Evolutionary conservation across 37 sponge, comb jelly and placozoan genomes (phyloP).

Genomic region (Hexactinellida sp.): DNA sequence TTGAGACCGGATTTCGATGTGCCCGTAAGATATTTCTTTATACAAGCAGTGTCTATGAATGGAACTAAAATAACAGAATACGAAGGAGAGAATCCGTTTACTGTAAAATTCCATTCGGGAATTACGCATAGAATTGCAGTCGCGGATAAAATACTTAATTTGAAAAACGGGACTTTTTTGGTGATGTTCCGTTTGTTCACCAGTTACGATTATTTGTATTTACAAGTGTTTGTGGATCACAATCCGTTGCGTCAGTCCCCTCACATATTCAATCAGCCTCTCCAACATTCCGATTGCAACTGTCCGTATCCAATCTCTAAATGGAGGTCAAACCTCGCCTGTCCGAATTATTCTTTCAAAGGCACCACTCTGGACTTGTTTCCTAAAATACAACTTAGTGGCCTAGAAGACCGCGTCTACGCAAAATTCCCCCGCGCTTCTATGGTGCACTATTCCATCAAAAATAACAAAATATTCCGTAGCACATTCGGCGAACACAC

Average conservation of each 20-base stretch:
- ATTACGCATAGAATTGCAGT: not conserved
- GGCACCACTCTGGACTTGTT: not conserved
- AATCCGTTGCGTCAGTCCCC: not conserved
- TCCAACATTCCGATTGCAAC: not conserved
- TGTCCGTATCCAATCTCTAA: not conserved
- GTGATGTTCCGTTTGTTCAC: not conserved
- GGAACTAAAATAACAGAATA: not conserved
- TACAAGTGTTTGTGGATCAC: not conserved
- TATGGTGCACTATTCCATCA: constrained; percentile 67
- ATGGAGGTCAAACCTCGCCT: not conserved
- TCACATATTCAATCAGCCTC: not conserved
- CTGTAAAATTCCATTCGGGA: not conserved
- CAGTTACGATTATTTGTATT: not conserved
- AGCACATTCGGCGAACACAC: constrained; percentile 47
- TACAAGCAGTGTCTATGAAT: not conserved
- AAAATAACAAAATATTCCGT: constrained; percentile 58
- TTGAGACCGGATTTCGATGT: not conserved
- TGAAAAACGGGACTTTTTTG: not conserved
- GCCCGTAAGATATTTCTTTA: not conserved
- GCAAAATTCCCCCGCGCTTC: constrained; percentile 17
- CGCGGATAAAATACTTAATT: not conserved
- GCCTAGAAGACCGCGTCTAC: constrained; percentile 22
- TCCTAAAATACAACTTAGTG: constrained; percentile 30
- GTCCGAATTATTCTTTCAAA: constrained; percentile 1
- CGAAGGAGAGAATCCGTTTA: not conserved